Evolutionary conservation across 2,888 invertebrate genomes (phyloP).

Genomic region (Cerastis leucographa): DNA sequence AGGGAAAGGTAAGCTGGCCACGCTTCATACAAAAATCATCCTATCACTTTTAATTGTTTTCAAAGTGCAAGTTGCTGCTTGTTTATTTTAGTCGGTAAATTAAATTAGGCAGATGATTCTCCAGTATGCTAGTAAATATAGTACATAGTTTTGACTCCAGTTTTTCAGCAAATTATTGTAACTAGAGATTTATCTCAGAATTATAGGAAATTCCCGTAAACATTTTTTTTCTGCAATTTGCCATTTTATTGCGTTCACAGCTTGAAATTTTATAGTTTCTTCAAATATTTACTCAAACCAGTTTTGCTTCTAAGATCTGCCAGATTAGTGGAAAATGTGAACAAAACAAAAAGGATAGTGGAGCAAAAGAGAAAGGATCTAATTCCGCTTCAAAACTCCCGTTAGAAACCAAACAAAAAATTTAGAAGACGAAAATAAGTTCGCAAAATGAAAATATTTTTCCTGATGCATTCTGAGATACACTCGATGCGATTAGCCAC

Average conservation of each 20-base stretch:
- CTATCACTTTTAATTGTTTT: background rate
- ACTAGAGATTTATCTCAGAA: background rate
- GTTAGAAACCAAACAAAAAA: conserved; percentile 34
- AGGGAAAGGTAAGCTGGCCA: background rate
- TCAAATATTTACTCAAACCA: conserved; percentile 19
- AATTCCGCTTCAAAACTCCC: conserved; percentile 37
- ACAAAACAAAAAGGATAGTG: conserved; percentile 57
- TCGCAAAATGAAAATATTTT: conserved; percentile 47
- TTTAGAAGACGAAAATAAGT: conserved; percentile 12
- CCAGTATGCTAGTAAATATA: background rate
- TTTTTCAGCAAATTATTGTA: background rate
- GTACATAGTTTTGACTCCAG: background rate
- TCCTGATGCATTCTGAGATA: conserved; percentile 51
- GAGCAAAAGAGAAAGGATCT: conserved; percentile 74
- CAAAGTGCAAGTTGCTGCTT: background rate
- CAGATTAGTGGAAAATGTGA: conserved; percentile 15
- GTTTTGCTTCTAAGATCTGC: conserved; percentile 3
- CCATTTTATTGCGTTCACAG: background rate
- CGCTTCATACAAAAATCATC: background rate
- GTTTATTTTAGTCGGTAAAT: background rate
- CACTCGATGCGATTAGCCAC: conserved; percentile 48
- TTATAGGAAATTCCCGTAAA: background rate
- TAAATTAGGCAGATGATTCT: background rate
- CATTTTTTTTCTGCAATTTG: too few relatives aligned
- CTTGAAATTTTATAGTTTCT: background rate